These are phyloP conservation scores for Cotesia typhae DNA, from an alignment of 1,140 invertebrate species.

Conservation along the genomic window DNA sequence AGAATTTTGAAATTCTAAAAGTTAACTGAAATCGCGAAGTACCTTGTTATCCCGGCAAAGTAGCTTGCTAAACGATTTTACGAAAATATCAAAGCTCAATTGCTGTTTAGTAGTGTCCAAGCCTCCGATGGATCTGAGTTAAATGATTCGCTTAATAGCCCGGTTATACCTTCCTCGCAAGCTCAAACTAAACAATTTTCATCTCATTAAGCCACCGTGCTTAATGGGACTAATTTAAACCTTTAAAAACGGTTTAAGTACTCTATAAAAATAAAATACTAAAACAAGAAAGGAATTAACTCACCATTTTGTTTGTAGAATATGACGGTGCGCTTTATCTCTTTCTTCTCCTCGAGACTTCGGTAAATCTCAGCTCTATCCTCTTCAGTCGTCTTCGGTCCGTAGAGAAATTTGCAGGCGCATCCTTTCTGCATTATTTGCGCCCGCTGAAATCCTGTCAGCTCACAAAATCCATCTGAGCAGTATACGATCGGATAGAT, in stretches of 20 bases:
- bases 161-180: neutral
- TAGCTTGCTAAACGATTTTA: too few species aligned
- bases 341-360: constrained; percentile 86
- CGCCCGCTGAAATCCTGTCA: constrained; percentile 91
- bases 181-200: neutral
- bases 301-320: constrained; percentile 95
- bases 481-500: constrained; percentile 96
- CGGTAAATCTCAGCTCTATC: constrained; percentile 89
- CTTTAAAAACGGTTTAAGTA: too few species aligned
- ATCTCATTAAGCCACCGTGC: constrained; percentile 69
- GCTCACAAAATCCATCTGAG: constrained; percentile 96
- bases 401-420: constrained; percentile 95
- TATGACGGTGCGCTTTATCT: constrained; percentile 92
- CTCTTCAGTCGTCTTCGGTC: constrained; percentile 87
- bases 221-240: too few species aligned
- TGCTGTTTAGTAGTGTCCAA: too few species aligned
- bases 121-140: neutral
- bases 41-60: too few species aligned
- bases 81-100: too few species aligned
- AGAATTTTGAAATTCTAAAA: too few species aligned
- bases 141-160: neutral
- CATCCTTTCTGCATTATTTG: constrained; percentile 98
- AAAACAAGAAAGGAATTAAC: neutral
- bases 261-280: too few species aligned
- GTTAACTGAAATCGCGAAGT: too few species aligned